phyloP scores from a whole-genome alignment of 2,113 vertebrate genomes.

The Chaetorhynchus papuensis region DNA sequence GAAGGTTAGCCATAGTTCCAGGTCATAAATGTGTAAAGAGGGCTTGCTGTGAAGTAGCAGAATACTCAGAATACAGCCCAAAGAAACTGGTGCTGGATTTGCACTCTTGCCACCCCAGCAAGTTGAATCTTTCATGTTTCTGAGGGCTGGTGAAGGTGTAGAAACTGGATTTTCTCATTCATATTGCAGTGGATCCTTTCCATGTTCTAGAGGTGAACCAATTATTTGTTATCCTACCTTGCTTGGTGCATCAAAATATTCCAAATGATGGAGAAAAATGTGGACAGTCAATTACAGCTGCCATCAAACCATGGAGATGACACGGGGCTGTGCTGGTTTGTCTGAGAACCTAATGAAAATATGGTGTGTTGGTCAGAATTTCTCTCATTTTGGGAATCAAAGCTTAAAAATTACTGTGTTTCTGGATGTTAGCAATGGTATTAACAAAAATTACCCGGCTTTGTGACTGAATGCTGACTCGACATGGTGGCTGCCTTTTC shows the following conservation, averaged over 20 bases:
- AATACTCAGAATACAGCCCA: background rate
- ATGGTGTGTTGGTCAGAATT: accelerated
- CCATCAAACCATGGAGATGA: background rate
- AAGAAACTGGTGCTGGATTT: background rate
- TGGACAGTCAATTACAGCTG: background rate
- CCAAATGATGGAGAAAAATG: background rate
- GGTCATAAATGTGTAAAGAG: background rate
- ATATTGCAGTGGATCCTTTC: background rate
- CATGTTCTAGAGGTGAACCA: background rate
- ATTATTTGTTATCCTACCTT: background rate
- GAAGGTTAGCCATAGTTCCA: background rate
- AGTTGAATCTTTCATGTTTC: background rate
- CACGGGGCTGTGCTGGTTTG: background rate
- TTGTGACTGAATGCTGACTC: background rate
- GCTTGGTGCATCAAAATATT: background rate
- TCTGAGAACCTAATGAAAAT: background rate
- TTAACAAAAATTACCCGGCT: background rate
- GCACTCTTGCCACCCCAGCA: background rate
- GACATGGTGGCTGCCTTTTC: background rate
- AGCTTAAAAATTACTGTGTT: background rate
- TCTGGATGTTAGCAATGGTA: background rate
- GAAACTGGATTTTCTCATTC: background rate
- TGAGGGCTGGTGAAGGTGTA: background rate
- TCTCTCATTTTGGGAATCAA: background rate
- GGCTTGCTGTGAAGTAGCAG: background rate